Conservation (phyloP, 2,888 invertebrate genomes). For the Callyntrura sp. region DNA sequence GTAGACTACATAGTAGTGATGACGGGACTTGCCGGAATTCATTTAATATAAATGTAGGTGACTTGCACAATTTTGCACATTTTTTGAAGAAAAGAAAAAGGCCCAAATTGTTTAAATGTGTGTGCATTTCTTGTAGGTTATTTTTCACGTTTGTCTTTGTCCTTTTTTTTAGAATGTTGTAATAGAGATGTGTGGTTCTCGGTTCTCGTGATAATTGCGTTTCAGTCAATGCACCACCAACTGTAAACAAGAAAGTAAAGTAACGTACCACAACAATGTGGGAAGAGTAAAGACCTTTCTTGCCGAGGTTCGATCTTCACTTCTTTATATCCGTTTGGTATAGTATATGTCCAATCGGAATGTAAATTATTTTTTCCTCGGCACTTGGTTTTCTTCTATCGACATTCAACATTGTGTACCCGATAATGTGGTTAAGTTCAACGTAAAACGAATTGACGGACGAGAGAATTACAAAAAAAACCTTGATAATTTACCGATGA, state of each 20-base stretch:
- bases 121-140: conserved; percentile 42
- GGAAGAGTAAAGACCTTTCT: not conserved
- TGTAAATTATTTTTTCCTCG: conserved; percentile 32
- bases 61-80: conserved; percentile 50
- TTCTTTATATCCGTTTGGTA: conserved; percentile 1
- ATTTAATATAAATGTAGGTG: conserved; percentile 44
- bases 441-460: conserved; percentile 28
- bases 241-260: no score
- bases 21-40: conserved; percentile 36
- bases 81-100: conserved; percentile 4
- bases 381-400: not conserved
- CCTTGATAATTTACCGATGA: not conserved
- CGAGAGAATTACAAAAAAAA: no score
- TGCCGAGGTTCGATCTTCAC: no score
- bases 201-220: conserved; percentile 72
- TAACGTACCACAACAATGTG: no score
- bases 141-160: conserved; percentile 42
- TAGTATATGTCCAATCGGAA: conserved; percentile 4
- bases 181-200: conserved; percentile 66
- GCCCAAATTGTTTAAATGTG: not conserved
- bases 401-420: no score
- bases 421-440: conserved; percentile 36
- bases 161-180: conserved; percentile 23
- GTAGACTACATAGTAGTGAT: not conserved
- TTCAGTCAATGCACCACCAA: not conserved